phyloP scores from a whole-genome alignment of 2,113 vertebrate species.

The Dicentrarchus labrax region DNA sequence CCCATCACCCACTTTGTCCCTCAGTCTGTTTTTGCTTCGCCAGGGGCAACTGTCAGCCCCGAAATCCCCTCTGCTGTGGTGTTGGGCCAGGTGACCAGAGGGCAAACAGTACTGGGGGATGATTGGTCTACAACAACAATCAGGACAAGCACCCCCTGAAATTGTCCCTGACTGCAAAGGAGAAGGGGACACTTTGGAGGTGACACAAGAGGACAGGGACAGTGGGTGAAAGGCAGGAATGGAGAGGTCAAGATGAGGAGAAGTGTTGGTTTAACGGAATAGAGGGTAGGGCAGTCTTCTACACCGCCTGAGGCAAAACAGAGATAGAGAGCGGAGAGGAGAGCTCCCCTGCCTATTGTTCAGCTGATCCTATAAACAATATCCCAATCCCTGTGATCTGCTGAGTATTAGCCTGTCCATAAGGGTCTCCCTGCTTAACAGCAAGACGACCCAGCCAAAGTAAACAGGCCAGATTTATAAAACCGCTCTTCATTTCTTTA shows the following conservation, averaged over 20 bases:
- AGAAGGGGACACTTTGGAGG: constrained; percentile 38
- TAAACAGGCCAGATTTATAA: constrained; percentile 48
- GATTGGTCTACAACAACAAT: constrained; percentile 67
- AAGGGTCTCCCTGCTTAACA: constrained; percentile 32
- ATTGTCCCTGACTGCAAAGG: constrained; percentile 59
- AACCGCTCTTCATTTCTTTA: constrained; percentile 7
- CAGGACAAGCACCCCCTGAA: constrained; percentile 61
- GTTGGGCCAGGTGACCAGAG: constrained; percentile 71
- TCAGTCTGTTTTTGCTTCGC: constrained; percentile 64
- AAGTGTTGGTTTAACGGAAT: constrained; percentile 35
- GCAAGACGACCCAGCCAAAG: constrained; percentile 37
- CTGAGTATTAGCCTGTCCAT: constrained; percentile 56
- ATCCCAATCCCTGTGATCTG: constrained; percentile 72
- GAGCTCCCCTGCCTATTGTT: constrained; percentile 80
- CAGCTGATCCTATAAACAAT: constrained; percentile 79
- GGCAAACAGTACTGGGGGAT: constrained; percentile 65
- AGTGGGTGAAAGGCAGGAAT: constrained; percentile 49
- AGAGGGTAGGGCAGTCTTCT: constrained; percentile 43
- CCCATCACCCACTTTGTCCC: constrained; percentile 72
- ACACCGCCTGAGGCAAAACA: constrained; percentile 71
- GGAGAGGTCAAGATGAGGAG: constrained; percentile 55
- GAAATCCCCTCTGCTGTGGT: constrained; percentile 72
- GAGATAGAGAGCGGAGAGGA: constrained; percentile 46
- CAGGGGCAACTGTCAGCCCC: constrained; percentile 78
- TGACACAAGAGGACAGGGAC: constrained; percentile 42